Evolutionary conservation across 1,140 invertebrate genomes (phyloP), one percentile per base, ranked within the genome.

Genomic region (Rhopalosiphum maidis): DNA sequence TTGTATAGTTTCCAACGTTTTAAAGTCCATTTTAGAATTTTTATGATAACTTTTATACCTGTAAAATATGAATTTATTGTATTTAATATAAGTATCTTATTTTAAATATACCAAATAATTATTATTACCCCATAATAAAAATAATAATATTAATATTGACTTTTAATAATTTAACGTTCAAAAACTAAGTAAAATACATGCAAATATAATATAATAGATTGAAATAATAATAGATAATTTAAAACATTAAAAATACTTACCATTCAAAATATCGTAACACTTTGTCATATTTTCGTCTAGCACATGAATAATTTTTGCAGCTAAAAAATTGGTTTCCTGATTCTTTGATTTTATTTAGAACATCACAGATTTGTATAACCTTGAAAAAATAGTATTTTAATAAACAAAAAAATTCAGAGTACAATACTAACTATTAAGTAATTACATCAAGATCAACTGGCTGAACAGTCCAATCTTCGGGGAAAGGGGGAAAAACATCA

Each of bases 221-320:
- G 4, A 77, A n/a, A n/a, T n/a, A n/a, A 77, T 77, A 11, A 60
- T 60, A 60, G 2, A 60, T 30, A 11, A 43, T 51, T 55, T 83
- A 93, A 43, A 15, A 88, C 43, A 87, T 35, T 68, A 35, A 60
- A 82, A 41, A 77, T 48, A 94, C 94, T 94, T 94, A 96, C 96
- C 96, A 96, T 30, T 96, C 94, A 90, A 96, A 96, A 95, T 97
- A 98, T 93, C 97, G 95, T 94, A 97, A 95, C 15, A 97, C 96
- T 95, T 98, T 98, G 89, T 96, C 96, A 94, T 98, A 98, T 94
- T 98, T 98, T 94, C 96, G 96, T 93, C 96, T 95, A 30, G 97
- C 97, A 87, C 96, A 95, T 2, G 95, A 90, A 95, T 96, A 97
- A 90, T 96, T 95, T 83, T 96, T 95, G 92, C 96, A 95, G 86